phyloP scores from a whole-genome alignment of 2,113 vertebrate genomes.

The Micromys minutus region DNA sequence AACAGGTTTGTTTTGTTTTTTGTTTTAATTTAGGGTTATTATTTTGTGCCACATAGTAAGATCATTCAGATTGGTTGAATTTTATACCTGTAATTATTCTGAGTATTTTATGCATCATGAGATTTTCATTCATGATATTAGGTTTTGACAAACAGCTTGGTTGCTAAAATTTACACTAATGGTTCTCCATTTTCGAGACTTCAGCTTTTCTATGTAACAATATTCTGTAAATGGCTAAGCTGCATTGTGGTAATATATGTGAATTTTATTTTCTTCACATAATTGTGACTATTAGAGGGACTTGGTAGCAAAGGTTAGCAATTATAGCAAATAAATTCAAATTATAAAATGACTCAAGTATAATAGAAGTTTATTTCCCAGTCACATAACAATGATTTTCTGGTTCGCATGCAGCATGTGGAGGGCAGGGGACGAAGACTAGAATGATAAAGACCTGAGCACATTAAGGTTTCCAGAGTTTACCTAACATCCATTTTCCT shows the following conservation, averaged over 20 bases:
- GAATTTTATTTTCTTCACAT: slow-evolving; percentile 26
- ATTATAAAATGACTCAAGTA: slow-evolving; percentile 8
- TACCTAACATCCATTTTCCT: neutral
- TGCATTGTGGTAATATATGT: neutral
- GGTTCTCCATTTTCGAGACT: neutral
- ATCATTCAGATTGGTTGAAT: neutral
- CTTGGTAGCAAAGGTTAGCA: neutral
- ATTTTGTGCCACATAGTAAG: neutral
- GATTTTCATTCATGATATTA: neutral
- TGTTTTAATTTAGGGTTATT: neutral
- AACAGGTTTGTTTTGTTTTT: neutral
- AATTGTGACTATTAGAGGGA: neutral
- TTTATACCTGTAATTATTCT: neutral
- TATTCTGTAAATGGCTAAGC: neutral
- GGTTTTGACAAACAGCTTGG: neutral
- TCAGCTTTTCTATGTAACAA: neutral
- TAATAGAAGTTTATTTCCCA: neutral
- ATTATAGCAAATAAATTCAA: neutral
- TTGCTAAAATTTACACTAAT: neutral
- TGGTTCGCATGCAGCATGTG: neutral
- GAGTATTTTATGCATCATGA: neutral
- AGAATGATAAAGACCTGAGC: neutral
- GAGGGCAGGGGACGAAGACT: neutral
- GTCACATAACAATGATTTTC: neutral
- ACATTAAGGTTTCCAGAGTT: neutral